Evolutionary conservation across 2,888 invertebrate genomes (phyloP).

Genomic region (Hipparchia semele): DNA sequence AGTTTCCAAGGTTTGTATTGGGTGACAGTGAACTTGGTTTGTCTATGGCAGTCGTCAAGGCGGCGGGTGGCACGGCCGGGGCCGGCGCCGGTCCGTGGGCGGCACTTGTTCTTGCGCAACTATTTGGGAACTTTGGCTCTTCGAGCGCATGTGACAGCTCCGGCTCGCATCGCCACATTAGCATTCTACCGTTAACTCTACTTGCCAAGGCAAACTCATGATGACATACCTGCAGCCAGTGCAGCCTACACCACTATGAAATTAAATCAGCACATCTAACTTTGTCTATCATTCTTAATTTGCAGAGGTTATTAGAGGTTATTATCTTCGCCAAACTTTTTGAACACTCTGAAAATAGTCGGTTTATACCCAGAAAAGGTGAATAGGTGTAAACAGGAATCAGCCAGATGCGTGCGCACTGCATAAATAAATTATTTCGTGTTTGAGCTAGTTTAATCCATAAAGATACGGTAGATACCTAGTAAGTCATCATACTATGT

Average conservation of each 20-base stretch:
- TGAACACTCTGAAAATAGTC: too few species aligned
- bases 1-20: conserved; percentile 26
- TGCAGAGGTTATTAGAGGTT: neutral
- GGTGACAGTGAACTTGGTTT: conserved; percentile 76
- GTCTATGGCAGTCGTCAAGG: conserved; percentile 48
- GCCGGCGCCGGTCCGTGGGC: conserved; percentile 55
- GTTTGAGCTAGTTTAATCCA: too few species aligned
- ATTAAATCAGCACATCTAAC: conserved; percentile 41
- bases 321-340: too few species aligned
- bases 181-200: conserved; percentile 78
- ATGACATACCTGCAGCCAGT: conserved; percentile 43
- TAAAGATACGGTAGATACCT: too few species aligned
- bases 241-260: conserved; percentile 44
- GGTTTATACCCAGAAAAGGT: too few species aligned
- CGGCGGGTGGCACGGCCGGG: conserved; percentile 43
- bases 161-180: conserved; percentile 66
- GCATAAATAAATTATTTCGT: too few species aligned
- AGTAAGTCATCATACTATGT: too few species aligned
- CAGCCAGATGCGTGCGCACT: too few species aligned
- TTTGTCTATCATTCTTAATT: conserved; percentile 5
- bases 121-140: conserved; percentile 62
- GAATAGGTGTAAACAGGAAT: too few species aligned
- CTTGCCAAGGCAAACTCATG: conserved; percentile 63
- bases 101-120: conserved; percentile 73
- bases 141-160: conserved; percentile 58